Base-by-base conservation (phyloP, 2,888 invertebrate genomes). In the Pogonocherus hispidulus region DNA sequence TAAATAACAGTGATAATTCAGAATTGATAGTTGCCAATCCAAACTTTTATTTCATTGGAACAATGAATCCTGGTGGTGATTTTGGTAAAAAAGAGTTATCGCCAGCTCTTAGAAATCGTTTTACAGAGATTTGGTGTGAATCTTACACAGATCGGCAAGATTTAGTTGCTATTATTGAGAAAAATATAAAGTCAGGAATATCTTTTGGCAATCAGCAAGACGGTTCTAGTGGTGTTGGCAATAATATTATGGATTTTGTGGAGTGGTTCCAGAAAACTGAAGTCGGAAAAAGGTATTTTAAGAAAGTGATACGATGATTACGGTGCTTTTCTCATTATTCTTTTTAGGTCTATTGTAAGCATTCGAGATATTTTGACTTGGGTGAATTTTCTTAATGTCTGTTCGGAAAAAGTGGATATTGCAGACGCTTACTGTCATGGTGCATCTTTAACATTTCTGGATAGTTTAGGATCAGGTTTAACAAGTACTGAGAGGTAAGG, bases 31-130 rank as follows among this genome's bases (percentile, higher is more conserved):
- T 91, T 0, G 93, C 94, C 0, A 79, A 88, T 64, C 83, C 90
- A 4, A 89, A 91, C 8, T 99, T 99, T 83, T 92, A 94, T 78
- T 95, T 99, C 80, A 90, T 99, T 66, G 97, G 96, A 1, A 99
- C 99, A 0, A 99, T 99, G 99, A 99, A 99, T 87, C 99, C 99
- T 5, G 98, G 99, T 9, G 99, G 99, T 0, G 99, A 99, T 88
- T 99, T 95, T 84, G 99, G 99, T 2, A 99, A 99, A 84, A 99
- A 99, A 83, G 99, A 83, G 88, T 87, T 99, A 8, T 99, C 99
- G 0, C 98, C 98, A 0, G 99, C 99, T 0, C 86, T 99, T 56
- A 89, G 99, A 57, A 99, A 99, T 87, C 91, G 99, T 54, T 97
- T 99, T 79, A 99, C 99, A 0, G 99, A 99, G 87, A 96, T 99